A percentile compares a stretch with the other conserved stretches of the same genome.
Conservation (phyloP, 2,113 vertebrate genomes). For the Aphelocoma coerulescens region DNA sequence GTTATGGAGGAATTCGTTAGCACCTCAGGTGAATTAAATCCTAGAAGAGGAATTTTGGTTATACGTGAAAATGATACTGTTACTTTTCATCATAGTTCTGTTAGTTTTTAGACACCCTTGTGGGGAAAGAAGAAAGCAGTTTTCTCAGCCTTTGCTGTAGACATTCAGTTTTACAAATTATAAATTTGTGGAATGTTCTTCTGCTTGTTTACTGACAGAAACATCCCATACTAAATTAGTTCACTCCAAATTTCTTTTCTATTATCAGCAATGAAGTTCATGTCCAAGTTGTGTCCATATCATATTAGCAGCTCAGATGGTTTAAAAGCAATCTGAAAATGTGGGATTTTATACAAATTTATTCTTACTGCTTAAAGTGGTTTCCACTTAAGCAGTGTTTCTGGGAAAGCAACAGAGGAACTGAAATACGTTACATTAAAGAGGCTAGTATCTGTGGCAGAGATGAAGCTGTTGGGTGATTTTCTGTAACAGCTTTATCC, state of each 20-base stretch:
- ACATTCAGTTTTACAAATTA: not conserved
- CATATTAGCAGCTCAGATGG: not conserved
- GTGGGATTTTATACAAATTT: not conserved
- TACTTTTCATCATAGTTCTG: not conserved
- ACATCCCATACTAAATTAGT: not conserved
- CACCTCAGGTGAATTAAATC: not conserved
- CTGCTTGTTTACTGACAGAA: not conserved
- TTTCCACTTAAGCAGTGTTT: not conserved
- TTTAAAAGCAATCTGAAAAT: not conserved
- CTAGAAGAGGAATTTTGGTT: not conserved
- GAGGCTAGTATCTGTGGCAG: not conserved
- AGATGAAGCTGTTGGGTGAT: not conserved
- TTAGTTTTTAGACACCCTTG: not conserved
- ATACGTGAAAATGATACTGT: not conserved
- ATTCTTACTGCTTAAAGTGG: not conserved
- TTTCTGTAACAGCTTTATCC: not conserved
- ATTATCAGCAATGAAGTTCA: not conserved
- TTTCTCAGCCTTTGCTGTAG: not conserved
- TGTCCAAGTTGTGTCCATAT: not conserved
- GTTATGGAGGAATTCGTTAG: not conserved
- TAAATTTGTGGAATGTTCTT: not conserved
- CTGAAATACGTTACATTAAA: not conserved
- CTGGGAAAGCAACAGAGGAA: not conserved
- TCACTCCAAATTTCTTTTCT: not conserved
- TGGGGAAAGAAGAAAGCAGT: not conserved